A percentile compares a stretch with the other conserved stretches of the same genome.
phyloP scores from a whole-genome alignment of 2,797 vertebrate species.

The Schizopygopsis pylzovi region DNA sequence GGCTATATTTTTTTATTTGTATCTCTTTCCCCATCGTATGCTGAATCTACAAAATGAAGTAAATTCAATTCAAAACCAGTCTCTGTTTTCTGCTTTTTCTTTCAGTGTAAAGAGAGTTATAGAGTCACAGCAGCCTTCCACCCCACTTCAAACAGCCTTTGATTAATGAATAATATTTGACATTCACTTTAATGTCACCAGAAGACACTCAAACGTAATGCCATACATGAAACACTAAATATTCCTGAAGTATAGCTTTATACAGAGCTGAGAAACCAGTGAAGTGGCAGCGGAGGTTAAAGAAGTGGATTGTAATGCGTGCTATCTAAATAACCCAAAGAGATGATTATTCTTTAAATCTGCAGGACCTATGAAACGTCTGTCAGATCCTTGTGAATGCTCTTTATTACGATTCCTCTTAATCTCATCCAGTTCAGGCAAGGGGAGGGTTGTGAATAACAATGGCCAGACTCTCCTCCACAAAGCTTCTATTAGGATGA shows the following conservation, averaged over 20 bases:
- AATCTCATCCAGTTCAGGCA: slow-evolving; percentile 94
- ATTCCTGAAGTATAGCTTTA: slow-evolving; percentile 67
- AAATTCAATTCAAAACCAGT: slow-evolving; percentile 11
- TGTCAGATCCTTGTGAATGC: slow-evolving; percentile 90
- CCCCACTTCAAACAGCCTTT: slow-evolving; percentile 76
- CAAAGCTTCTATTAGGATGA: slow-evolving; percentile 63
- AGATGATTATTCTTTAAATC: slow-evolving; percentile 91
- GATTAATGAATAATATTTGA: slow-evolving; percentile 79
- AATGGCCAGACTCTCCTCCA: slow-evolving; percentile 90
- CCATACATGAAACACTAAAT: slow-evolving; percentile 71
- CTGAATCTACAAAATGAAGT: background rate
- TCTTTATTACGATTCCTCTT: slow-evolving; percentile 91
- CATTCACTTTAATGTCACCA: slow-evolving; percentile 74
- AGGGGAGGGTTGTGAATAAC: slow-evolving; percentile 76
- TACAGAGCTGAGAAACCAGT: slow-evolving; percentile 68
- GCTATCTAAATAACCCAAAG: slow-evolving; percentile 90
- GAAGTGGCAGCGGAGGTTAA: slow-evolving; percentile 79
- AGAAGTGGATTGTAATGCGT: slow-evolving; percentile 79
- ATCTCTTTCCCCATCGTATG: background rate
- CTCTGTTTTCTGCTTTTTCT: slow-evolving; percentile 24
- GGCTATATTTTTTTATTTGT: background rate
- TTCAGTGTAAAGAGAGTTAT: slow-evolving; percentile 40
- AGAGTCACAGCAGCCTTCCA: slow-evolving; percentile 47
- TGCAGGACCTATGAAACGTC: slow-evolving; percentile 87
- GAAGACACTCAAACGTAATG: slow-evolving; percentile 76